A percentile compares a stretch with the other conserved stretches of the same genome.
Evolutionary conservation across 2,888 invertebrate genomes (phyloP).

Genomic region (Lepidocyrtinus sp.): DNA sequence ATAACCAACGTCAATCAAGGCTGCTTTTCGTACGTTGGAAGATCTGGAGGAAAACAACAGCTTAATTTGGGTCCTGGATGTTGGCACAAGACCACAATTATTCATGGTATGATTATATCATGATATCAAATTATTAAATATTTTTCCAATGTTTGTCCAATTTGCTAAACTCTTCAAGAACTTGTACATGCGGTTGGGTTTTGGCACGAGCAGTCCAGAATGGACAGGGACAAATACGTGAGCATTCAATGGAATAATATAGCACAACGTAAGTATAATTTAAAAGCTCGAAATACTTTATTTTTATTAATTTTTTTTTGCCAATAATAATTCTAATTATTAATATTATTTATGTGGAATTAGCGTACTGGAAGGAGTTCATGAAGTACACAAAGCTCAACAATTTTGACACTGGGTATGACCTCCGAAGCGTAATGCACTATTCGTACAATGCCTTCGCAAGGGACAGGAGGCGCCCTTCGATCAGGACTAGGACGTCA

Average conservation of each 20-base stretch:
- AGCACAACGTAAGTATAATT: neutral
- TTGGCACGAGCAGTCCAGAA: conserved; percentile 48
- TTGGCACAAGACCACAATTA: conserved; percentile 35
- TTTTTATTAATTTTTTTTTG: neutral
- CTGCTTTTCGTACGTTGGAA: conserved; percentile 39
- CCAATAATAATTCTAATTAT: neutral
- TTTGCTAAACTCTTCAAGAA: neutral
- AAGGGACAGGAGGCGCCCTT: conserved; percentile 14
- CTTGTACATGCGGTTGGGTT: conserved; percentile 43
- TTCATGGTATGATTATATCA: conserved; percentile 46
- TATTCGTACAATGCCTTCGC: conserved; percentile 40
- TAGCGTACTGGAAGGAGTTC: conserved; percentile 26
- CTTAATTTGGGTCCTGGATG: conserved; percentile 51
- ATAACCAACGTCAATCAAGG: conserved; percentile 17
- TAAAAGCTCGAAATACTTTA: neutral
- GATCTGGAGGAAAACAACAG: conserved; percentile 25
- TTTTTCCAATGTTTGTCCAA: no score
- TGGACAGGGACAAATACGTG: conserved; percentile 45
- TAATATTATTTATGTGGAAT: no score
- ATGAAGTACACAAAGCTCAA: conserved; percentile 13
- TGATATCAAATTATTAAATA: no score
- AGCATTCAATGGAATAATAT: conserved; percentile 47
- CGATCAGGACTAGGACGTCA: neutral
- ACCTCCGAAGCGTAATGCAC: conserved; percentile 51
- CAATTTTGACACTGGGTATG: conserved; percentile 30